phyloP scores from a whole-genome alignment of 2,888 invertebrate species.

The Agrypnus murinus region DNA sequence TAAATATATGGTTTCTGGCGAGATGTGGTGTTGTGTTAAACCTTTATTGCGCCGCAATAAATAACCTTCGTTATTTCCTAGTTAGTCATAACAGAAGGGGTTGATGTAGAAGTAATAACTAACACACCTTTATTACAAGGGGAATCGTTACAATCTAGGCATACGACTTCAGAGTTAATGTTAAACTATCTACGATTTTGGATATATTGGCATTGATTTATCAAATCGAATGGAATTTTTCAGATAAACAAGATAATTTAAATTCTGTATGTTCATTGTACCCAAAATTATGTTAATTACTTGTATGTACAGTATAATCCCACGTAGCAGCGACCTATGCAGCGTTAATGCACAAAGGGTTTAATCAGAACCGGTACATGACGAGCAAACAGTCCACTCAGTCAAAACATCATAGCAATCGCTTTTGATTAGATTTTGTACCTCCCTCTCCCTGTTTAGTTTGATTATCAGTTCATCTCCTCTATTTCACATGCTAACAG shows the following conservation, averaged over 20 bases:
- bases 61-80: conserved; percentile 59
- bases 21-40: conserved; percentile 65
- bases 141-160: too few relatives aligned
- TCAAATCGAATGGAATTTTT: too few relatives aligned
- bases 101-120: conserved; percentile 41
- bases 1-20: conserved; percentile 66
- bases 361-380: conserved; percentile 63
- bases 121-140: conserved; percentile 7
- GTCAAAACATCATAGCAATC: conserved; percentile 72
- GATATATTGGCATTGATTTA: too few relatives aligned
- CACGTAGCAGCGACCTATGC: conserved; percentile 35
- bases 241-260: conserved; percentile 19
- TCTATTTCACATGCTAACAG: conserved; percentile 50
- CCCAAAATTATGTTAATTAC: conserved; percentile 45
- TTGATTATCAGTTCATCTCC: conserved; percentile 54
- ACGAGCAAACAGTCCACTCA: conserved; percentile 68
- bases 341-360: conserved; percentile 63
- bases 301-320: conserved; percentile 49
- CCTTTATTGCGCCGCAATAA: conserved; percentile 65
- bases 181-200: too few relatives aligned
- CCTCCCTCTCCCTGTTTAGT: conserved; percentile 59
- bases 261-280: conserved; percentile 8
- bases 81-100: conserved; percentile 59
- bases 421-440: conserved; percentile 71
- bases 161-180: too few relatives aligned